Base-by-base conservation (phyloP, 2,113 vertebrate species). In the Sterrhoptilus dennistouni region DNA sequence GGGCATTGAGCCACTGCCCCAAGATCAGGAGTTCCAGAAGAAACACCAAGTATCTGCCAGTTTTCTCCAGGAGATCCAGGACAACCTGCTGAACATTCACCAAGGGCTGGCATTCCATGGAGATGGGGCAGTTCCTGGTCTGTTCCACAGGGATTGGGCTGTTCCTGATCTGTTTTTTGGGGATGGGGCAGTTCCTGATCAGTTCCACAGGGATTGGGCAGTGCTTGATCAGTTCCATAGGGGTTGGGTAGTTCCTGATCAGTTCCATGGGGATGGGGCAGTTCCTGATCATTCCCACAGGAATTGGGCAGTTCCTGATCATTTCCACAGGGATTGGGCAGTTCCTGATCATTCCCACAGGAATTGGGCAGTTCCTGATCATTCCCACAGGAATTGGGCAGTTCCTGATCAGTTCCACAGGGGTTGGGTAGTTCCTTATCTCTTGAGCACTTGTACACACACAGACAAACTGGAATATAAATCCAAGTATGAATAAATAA, bases 391-490 rank as follows among this genome's bases (percentile, higher is more conserved):
- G 36, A 7, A 27, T 4, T 5, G 3, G 23, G 6, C 35, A 18
- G 4, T 5, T 56, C 29, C 45, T 61, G 9, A 42, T 13, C 40
- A 50, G 7, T 24, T 24, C 38, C 40, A 23, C 2, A 2, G 42
- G 21, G 12, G 12, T 4, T 10, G 4, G 18, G 11, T 38, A 56
- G 54, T 33, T 65, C 28, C 28, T 64, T 38, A 14, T 35, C n/a
- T 71, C 57, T 16, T 8, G 6, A 25, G 11, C 0, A 0, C 17
- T 63, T 20, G 36, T 3, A 4, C 35, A 17, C 42, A 12, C 31
- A 17, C 8, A 13, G 5, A 21, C 5, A 20, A 20, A 28, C 6
- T 22, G 8, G 9, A 25, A 22, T 2, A 2, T 3, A 9, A 11
- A 9, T 5, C 45, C 54, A 33, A 19, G 38, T 4, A 38, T 38